These are phyloP conservation scores for Atta texana DNA, from an alignment of 1,140 invertebrate genomes.

Conservation along the genomic window DNA sequence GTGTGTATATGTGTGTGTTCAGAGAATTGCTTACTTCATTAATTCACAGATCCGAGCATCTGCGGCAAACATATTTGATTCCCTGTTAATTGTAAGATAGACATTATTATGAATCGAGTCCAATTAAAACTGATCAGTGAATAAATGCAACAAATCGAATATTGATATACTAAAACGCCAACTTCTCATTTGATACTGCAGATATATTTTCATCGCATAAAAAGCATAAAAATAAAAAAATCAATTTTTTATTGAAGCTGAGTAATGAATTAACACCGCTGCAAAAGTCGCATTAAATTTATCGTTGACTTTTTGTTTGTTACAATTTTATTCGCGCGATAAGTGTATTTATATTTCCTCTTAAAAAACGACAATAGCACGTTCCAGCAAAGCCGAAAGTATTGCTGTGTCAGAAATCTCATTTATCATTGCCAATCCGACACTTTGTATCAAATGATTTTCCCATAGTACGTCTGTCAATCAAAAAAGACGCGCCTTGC, in stretches of 20 bases:
- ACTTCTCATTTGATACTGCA: neutral
- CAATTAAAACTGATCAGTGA: conserved; percentile 26
- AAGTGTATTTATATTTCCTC: neutral
- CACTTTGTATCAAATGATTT: conserved; percentile 11
- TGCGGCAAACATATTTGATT: neutral
- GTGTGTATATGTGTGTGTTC: too few relatives aligned
- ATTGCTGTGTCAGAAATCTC: conserved; percentile 28
- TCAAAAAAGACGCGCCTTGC: neutral
- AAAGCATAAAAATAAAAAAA: neutral
- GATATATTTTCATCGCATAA: neutral
- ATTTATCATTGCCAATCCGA: conserved; percentile 6
- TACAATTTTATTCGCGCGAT: neutral
- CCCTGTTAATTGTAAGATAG: conserved; percentile 31
- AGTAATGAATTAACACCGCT: neutral
- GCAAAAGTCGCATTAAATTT: conserved; percentile 3
- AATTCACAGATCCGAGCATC: conserved; percentile 29
- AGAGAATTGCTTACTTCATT: conserved; percentile 48
- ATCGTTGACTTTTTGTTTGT: neutral
- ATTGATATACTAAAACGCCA: neutral
- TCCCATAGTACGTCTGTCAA: neutral
- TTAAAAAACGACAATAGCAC: neutral
- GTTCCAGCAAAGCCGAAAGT: neutral
- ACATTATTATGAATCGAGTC: neutral
- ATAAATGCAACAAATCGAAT: neutral
- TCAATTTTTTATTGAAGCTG: conserved; percentile 35